Conservation (phyloP, 2,113 vertebrate species). For the Hemicordylus capensis region DNA sequence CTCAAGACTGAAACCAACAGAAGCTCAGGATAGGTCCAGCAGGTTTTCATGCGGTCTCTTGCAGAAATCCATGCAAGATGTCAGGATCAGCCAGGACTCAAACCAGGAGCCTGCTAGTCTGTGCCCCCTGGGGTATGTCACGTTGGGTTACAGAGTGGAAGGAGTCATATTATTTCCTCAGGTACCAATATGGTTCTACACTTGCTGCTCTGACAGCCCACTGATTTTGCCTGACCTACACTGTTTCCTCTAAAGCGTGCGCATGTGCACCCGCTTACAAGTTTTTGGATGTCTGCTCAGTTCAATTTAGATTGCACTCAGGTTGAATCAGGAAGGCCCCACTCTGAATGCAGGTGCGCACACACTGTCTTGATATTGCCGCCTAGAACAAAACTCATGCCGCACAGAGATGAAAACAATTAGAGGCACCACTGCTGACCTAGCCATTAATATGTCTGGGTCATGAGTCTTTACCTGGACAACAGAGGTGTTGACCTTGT, state of each 20-base stretch:
- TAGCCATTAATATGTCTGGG: not conserved
- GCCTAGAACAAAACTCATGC: too few relatives aligned
- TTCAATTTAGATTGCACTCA: too few relatives aligned
- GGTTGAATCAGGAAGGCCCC: too few relatives aligned
- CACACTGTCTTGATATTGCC: too few relatives aligned
- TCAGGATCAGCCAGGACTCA: not conserved
- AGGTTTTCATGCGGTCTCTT: not conserved
- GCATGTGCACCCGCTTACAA: too few relatives aligned
- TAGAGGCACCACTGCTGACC: too few relatives aligned
- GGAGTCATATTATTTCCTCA: not conserved
- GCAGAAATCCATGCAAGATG: not conserved
- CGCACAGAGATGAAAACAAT: too few relatives aligned
- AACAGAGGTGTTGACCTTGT: not conserved
- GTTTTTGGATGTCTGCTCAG: too few relatives aligned
- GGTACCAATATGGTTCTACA: too few relatives aligned
- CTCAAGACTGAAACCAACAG: constrained; percentile 8
- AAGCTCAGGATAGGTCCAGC: constrained; percentile 5
- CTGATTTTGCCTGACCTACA: not conserved
- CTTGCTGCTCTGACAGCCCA: not conserved
- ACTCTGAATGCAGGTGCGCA: too few relatives aligned
- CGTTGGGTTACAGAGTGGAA: not conserved
- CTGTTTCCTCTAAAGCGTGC: too few relatives aligned
- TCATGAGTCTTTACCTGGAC: not conserved
- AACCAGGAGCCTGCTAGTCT: not conserved
- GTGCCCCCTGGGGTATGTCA: too few relatives aligned